Evolutionary conservation across 2,888 invertebrate species (phyloP).

Genomic region (Cinara cedri): DNA sequence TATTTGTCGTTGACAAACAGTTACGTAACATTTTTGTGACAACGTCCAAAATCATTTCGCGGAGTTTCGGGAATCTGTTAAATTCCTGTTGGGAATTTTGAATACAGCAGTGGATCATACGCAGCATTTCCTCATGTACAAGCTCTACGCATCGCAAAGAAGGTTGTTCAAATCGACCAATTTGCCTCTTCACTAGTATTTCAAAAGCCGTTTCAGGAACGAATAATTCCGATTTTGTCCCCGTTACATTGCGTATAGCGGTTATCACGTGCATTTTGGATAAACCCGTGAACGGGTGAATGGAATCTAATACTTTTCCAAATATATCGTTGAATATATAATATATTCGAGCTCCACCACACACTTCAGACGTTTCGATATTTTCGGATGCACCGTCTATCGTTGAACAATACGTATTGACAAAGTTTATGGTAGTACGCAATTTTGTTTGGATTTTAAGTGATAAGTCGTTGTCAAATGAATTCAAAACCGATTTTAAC

Average conservation of each 20-base stretch:
- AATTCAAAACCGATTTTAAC: slow-evolving; percentile 92
- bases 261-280: slow-evolving; percentile 96
- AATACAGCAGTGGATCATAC: slow-evolving; percentile 97
- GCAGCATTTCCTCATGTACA: slow-evolving; percentile 98
- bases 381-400: slow-evolving; percentile 98
- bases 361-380: slow-evolving; percentile 96
- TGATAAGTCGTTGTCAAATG: slow-evolving; percentile 96
- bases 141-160: slow-evolving; percentile 96
- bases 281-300: slow-evolving; percentile 91
- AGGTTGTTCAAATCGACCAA: slow-evolving; percentile 93
- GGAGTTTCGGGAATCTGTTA: slow-evolving; percentile 94
- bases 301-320: slow-evolving; percentile 89
- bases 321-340: slow-evolving; percentile 99
- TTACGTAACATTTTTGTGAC: slow-evolving; percentile 91
- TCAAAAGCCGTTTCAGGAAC: slow-evolving; percentile 98
- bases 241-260: slow-evolving; percentile 98
- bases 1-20: slow-evolving; percentile 91
- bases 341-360: slow-evolving; percentile 99
- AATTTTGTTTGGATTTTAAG: slow-evolving; percentile 95
- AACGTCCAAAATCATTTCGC: slow-evolving; percentile 97
- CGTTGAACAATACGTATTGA: slow-evolving; percentile 96
- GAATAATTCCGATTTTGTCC: slow-evolving; percentile 86
- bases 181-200: slow-evolving; percentile 95
- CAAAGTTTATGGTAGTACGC: slow-evolving; percentile 98
- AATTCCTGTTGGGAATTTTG: slow-evolving; percentile 99